These are phyloP conservation scores for Paramisgurnus dabryanus DNA, from an alignment of 2,113 vertebrate genomes.

Conservation along the genomic window DNA sequence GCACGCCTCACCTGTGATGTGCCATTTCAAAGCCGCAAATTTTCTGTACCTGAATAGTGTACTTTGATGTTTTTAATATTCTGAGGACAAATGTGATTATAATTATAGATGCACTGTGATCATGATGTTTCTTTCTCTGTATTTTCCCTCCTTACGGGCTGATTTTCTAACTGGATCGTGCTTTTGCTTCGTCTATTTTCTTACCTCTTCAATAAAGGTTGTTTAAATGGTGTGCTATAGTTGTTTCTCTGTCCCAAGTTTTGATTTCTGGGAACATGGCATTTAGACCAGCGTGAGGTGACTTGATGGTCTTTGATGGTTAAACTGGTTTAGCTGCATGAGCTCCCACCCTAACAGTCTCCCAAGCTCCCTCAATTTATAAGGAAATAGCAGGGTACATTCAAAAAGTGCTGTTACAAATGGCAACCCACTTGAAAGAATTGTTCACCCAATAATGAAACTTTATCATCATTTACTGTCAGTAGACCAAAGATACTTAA, in stretches of 20 bases:
- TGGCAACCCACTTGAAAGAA: no score
- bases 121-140: constrained; percentile 21
- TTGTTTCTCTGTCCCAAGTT: not conserved
- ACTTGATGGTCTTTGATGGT: no score
- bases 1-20: constrained; percentile 6
- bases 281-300: not conserved
- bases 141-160: constrained; percentile 10
- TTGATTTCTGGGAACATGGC: not conserved
- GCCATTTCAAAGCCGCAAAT: constrained; percentile 18
- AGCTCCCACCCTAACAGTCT: no score
- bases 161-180: constrained; percentile 40
- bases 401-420: no score
- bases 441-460: no score
- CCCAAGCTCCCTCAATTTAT: no score
- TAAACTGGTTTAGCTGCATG: no score
- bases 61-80: constrained; percentile 6
- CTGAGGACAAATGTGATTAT: constrained; percentile 21
- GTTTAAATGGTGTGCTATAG: constrained; percentile 32
- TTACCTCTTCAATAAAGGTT: constrained; percentile 54
- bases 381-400: no score
- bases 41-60: constrained; percentile 20
- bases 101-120: constrained; percentile 23
- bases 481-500: no score
- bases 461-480: no score
- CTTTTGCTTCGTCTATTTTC: constrained; percentile 52